phyloP scores from a whole-genome alignment of 1,140 invertebrate species.

The Mamestra configurata region DNA sequence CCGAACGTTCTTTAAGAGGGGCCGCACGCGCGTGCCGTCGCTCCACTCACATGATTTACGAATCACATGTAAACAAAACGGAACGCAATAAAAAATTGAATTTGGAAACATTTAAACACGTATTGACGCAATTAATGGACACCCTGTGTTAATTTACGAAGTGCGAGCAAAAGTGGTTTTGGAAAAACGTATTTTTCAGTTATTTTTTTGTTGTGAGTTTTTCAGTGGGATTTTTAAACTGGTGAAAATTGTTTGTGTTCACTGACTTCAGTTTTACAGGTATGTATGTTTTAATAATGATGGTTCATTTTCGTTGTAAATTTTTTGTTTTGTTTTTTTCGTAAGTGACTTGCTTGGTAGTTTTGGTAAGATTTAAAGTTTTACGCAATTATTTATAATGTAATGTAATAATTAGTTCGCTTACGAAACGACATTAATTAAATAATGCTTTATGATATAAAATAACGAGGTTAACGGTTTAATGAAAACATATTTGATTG shows the following conservation, averaged over 20 bases:
- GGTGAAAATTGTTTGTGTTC: conserved; percentile 35
- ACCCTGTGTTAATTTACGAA: neutral
- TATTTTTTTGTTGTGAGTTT: conserved; percentile 14
- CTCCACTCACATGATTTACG: conserved; percentile 14
- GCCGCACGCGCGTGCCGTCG: conserved; percentile 1
- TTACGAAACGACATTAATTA: too few species aligned
- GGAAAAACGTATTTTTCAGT: neutral
- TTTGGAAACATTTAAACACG: conserved; percentile 1
- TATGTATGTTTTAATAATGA: conserved; percentile 6
- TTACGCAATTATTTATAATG: too few species aligned
- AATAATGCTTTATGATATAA: too few species aligned
- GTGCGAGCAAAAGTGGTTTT: conserved; percentile 20
- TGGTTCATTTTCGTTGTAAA: neutral
- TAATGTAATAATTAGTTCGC: too few species aligned
- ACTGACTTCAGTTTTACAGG: conserved; percentile 43
- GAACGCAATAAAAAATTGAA: neutral
- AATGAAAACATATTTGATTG: too few species aligned
- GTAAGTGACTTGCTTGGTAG: neutral
- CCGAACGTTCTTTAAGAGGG: conserved; percentile 5
- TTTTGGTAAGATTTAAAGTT: neutral
- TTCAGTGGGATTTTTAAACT: conserved; percentile 40
- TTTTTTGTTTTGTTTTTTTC: too few species aligned
- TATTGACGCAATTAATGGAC: neutral
- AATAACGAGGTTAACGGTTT: too few species aligned
- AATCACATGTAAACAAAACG: conserved; percentile 43